Percentiles rank a stretch among this genome's conserved stretches.
These are phyloP conservation scores for Cotesia chilonis DNA, from an alignment of 1,140 invertebrate species.

Conservation along the genomic window DNA sequence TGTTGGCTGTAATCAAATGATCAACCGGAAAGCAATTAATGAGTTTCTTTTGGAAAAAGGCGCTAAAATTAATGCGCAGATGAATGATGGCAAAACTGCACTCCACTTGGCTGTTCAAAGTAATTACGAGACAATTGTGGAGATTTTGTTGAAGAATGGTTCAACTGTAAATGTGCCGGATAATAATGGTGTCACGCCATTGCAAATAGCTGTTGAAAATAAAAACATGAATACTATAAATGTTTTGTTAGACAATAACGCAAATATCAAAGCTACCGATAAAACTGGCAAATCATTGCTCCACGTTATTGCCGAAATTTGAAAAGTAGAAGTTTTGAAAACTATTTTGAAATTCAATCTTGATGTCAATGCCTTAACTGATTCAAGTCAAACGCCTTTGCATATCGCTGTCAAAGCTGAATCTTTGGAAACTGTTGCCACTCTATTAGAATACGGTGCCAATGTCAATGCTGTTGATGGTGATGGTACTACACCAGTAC, in stretches of 20 bases:
- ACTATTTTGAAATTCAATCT: too few relatives aligned
- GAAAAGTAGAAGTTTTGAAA: neutral
- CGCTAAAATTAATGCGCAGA: conserved; percentile 22
- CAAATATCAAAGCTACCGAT: neutral
- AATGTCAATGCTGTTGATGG: neutral
- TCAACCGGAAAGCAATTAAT: conserved; percentile 3
- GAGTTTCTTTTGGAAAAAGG: conserved; percentile 24
- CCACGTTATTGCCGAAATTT: neutral
- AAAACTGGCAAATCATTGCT: neutral
- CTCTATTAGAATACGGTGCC: too few relatives aligned
- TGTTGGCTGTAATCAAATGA: too few relatives aligned
- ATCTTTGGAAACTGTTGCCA: too few relatives aligned
- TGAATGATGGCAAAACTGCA: conserved; percentile 23
- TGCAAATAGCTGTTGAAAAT: neutral
- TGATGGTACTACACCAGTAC: neutral
- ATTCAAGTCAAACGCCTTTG: too few relatives aligned
- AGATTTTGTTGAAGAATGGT: conserved; percentile 6
- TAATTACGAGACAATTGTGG: neutral
- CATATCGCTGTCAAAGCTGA: too few relatives aligned
- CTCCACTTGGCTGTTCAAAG: neutral
- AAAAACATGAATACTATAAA: neutral
- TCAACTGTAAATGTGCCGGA: neutral
- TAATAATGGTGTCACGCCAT: neutral
- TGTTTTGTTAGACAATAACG: neutral
- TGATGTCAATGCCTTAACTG: too few relatives aligned